These are phyloP conservation scores for Trileptium ribeirensis DNA, from an alignment of 2,888 invertebrate genomes.

Conservation along the genomic window DNA sequence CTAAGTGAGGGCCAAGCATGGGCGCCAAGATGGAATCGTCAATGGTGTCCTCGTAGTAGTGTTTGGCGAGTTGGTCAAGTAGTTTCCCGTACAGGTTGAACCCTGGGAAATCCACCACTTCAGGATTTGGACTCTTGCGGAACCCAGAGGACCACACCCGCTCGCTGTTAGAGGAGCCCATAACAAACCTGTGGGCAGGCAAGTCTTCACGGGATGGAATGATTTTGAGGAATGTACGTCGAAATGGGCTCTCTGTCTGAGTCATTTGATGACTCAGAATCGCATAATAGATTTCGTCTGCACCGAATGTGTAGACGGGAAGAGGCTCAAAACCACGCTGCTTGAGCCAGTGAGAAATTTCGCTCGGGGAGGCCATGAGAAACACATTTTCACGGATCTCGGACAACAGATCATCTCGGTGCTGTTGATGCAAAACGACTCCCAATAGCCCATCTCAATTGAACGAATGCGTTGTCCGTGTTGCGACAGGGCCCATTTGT, in stretches of 20 bases:
- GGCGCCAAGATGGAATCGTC: background rate
- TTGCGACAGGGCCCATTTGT: background rate
- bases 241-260: background rate
- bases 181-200: background rate
- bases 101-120: background rate
- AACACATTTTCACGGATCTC: background rate
- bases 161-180: background rate
- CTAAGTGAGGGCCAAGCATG: background rate
- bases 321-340: no score
- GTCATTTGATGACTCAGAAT: background rate
- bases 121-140: background rate
- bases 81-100: background rate
- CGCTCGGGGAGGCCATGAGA: no score
- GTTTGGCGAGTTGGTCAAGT: background rate
- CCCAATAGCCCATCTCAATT: slow-evolving; percentile 5
- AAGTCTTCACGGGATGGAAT: background rate
- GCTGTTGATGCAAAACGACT: background rate
- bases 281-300: background rate
- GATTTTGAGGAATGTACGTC: background rate
- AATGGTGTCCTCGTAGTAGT: background rate
- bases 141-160: background rate
- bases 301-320: no score
- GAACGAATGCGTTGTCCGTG: background rate
- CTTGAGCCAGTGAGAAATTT: no score
- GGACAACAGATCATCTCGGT: background rate